Conservation (phyloP, 2,797 vertebrate genomes). For the Falco peregrinus region DNA sequence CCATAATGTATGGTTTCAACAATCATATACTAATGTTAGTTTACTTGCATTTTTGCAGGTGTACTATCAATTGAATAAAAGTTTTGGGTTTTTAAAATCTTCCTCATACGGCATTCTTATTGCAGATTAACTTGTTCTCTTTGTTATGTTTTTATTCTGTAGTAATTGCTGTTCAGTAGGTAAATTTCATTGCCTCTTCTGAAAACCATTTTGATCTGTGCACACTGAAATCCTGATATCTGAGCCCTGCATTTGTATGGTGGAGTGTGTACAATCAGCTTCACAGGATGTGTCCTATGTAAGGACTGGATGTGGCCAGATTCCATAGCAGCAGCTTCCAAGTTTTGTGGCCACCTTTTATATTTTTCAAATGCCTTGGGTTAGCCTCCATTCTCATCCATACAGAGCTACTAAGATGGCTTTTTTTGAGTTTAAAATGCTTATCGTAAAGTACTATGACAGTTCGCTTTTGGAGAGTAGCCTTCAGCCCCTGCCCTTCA, state of each 20-base stretch:
- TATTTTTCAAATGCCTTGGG: not conserved
- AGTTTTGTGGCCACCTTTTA: not conserved
- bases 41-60: not conserved
- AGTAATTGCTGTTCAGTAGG: not conserved
- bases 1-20: not conserved
- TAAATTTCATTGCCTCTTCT: not conserved
- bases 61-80: not conserved
- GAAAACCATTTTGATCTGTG: not conserved
- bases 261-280: not conserved
- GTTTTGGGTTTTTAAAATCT: not conserved
- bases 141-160: not conserved
- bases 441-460: not conserved
- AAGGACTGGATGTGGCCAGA: not conserved
- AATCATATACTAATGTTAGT: not conserved
- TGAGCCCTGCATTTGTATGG: not conserved
- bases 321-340: not conserved
- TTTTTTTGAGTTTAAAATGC: not conserved
- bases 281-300: not conserved
- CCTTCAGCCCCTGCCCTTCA: not conserved
- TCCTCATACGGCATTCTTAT: not conserved
- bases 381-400: not conserved
- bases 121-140: not conserved
- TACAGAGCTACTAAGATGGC: not conserved
- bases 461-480: not conserved
- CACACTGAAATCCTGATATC: not conserved